phyloP scores from a whole-genome alignment of 2,888 invertebrate species.

The Nomada fabriciana region DNA sequence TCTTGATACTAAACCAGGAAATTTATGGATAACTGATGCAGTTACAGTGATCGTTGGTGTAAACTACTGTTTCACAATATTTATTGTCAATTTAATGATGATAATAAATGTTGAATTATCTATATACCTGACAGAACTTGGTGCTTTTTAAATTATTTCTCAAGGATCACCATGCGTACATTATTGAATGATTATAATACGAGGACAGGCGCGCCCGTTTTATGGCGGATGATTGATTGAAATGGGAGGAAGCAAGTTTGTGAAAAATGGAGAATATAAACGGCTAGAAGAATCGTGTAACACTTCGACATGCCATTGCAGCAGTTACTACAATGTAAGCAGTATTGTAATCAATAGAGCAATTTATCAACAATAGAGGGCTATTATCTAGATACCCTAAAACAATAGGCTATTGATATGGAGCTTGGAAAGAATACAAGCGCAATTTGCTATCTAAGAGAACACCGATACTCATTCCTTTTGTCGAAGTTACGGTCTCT shows the following conservation, averaged over 20 bases:
- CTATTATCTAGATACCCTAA: constrained; percentile 31
- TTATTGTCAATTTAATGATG: too few species aligned
- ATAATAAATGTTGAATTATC: too few species aligned
- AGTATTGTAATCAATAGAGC: constrained; percentile 38
- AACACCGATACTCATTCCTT: constrained; percentile 18
- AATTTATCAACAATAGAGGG: constrained; percentile 39
- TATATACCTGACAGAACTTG: too few species aligned
- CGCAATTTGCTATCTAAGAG: constrained; percentile 30
- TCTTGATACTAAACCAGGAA: too few species aligned
- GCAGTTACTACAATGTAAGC: neutral
- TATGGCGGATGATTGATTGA: too few species aligned
- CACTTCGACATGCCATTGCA: neutral
- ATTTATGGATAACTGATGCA: too few species aligned
- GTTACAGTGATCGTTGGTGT: too few species aligned
- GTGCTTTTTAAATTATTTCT: constrained; percentile 1
- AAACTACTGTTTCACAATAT: too few species aligned
- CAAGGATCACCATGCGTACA: neutral
- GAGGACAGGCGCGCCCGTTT: neutral
- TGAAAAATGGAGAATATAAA: neutral
- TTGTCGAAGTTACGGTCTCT: neutral
- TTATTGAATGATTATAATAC: neutral
- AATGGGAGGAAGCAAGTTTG: neutral
- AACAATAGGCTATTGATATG: constrained; percentile 35
- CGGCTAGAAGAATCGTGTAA: constrained; percentile 3
- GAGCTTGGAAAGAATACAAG: constrained; percentile 17